Evolutionary conservation across 37 sponge, comb jelly and placozoan genomes (phyloP), one percentile per base, ranked within the genome.

Genomic region (Spongilla lacustris): DNA sequence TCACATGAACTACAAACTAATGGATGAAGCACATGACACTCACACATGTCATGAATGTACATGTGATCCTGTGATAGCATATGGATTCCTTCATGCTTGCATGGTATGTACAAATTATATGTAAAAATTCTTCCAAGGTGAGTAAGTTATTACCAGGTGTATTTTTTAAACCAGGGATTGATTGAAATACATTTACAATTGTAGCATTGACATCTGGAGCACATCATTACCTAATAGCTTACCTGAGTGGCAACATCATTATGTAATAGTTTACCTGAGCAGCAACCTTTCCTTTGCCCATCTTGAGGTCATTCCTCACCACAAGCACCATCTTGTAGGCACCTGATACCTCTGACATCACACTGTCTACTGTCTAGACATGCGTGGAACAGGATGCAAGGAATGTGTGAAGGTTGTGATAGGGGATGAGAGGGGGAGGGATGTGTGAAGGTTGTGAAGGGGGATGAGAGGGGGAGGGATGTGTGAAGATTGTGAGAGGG

Each of bases 281-380:
- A 9, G 91, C 94, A 0, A 93, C 81, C 79, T 97, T 96, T 19
- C 99, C 99, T 73, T 99, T 99, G n/a, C 98, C 96, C 99, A 99
- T 99, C 81, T 95, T 95, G 37, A 99, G 87, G 75, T 99, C 99
- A 71, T 88, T 91, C 37, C 99, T 72, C 1, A 99, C 96, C 27
- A 97, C 97, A 38, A 99, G 85, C 49, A 99, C 90, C 97, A 99
- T 93, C 84, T 99, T 99, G 72, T 90, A 91, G 25, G 95, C 94
- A 0, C 79, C 95, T 29, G 48, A 49, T 25, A 73, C 90, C 74
- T 46, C 36, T 14, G 58, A 58, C 58, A 58, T 58, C 19, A 58
- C 58, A 25, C 34, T 36, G 34, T 32, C 36, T 21, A 0, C 19
- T 8, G 66, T 9, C n/a, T 49, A 50, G n/a, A 28, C 31, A 21